Evolutionary conservation across 2,113 vertebrate genomes (phyloP).

Genomic region (Aptenodytes patagonicus): DNA sequence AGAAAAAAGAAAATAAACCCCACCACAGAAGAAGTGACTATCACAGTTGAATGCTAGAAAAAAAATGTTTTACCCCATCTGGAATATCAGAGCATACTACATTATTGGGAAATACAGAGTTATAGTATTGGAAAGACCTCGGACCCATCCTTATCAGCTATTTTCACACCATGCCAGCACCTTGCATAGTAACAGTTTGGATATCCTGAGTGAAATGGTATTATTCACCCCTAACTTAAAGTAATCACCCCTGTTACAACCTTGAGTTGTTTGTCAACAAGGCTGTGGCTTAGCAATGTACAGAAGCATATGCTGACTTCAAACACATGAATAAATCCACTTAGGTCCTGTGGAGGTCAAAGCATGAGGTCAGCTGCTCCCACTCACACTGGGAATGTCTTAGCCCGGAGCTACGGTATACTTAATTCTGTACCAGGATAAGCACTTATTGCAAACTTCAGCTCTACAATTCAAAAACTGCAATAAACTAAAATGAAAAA

Average conservation of each 20-base stretch:
- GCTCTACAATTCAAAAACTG: neutral
- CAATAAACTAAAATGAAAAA: neutral
- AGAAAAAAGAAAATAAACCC: neutral
- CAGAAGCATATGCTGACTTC: constrained; percentile 14
- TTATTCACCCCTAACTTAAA: neutral
- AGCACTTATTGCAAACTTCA: neutral
- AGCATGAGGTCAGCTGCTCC: constrained; percentile 19
- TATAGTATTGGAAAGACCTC: neutral
- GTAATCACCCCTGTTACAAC: neutral
- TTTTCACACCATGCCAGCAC: constrained; percentile 4
- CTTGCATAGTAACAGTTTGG: constrained; percentile 15
- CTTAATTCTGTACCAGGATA: neutral
- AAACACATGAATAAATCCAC: constrained; percentile 32
- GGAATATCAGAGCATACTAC: neutral
- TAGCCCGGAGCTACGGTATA: neutral
- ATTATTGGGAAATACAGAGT: neutral
- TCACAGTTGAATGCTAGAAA: neutral
- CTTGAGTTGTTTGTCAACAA: neutral
- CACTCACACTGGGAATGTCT: neutral
- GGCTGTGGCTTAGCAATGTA: neutral
- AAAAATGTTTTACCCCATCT: neutral
- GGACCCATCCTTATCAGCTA: neutral
- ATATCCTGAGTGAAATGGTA: neutral
- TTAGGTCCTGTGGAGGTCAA: constrained; percentile 1
- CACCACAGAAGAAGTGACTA: neutral